Evolutionary conservation across 2,797 vertebrate genomes (phyloP), one percentile per base, ranked within the genome.

Genomic region (Tolypeutes matacus): DNA sequence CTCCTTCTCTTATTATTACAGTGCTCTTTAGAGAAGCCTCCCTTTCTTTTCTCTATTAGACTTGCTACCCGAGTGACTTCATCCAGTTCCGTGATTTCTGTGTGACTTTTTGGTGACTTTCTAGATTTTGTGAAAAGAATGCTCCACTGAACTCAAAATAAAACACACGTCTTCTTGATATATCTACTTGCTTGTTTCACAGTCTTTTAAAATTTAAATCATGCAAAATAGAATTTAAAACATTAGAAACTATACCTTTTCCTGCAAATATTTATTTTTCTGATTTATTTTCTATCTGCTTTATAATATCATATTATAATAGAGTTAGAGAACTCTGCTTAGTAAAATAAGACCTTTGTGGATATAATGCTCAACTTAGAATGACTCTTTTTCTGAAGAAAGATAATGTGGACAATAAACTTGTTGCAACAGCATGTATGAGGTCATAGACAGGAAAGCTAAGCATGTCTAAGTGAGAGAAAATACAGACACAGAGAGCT

Each of bases 171-270:
- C 29, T 90, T 60, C 76, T 64, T 93, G 62, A 69, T 31, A 64
- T 86, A 25, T 82, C 31, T 20, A 93, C 62, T 76, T 75, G 4
- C 36, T 85, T 77, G 51, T 21, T 86, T 96, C 76, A 85, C 29
- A 64, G 73, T 70, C 36, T 77, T 89, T 70, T 20, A 82, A 82
- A 76, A 82, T 94, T 72, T 78, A 83, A 88, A 83, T n/a, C 56
- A 64, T 21, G 42, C 17, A 51, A 91, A 65, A 81, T 64, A 89
- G 14, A 93, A 90, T 31, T 70, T 49, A 93, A 86, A 31, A 14
- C 39, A 60, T 65, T 80, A 70, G 15, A 90, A 78, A 20, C 25
- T 46, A 25, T 39, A 31, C 53, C 70, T 83, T 89, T 78, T 36
- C 27, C 5, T 36, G 56, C 27, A 70, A 58, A 21, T 31, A 56